Evolutionary conservation across 1,140 invertebrate species (phyloP).

Genomic region (Papilio polytes): DNA sequence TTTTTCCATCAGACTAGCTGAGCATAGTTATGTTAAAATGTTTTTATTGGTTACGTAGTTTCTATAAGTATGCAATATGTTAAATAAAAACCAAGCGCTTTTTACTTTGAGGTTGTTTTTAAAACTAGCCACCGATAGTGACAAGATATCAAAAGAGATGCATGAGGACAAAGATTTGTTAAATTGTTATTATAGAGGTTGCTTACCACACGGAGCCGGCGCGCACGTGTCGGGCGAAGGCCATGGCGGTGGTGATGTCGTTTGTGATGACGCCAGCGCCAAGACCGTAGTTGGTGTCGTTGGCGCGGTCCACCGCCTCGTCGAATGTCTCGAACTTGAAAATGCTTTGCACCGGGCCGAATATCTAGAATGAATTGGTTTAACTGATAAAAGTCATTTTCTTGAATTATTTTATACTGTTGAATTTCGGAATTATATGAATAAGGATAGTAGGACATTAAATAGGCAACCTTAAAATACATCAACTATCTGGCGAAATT

Average conservation of each 20-base stretch:
- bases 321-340: constrained; percentile 95
- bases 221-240: constrained; percentile 90
- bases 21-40: neutral
- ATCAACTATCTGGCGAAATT: too few species aligned
- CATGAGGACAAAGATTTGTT: neutral
- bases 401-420: neutral
- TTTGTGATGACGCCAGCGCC: constrained; percentile 95
- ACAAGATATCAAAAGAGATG: neutral
- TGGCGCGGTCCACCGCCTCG: constrained; percentile 95
- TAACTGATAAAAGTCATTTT: neutral
- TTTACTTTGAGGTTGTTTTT: neutral
- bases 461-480: too few species aligned
- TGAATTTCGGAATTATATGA: constrained; percentile 27
- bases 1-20: neutral
- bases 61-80: neutral
- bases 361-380: constrained; percentile 83
- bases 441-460: too few species aligned
- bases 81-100: neutral
- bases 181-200: constrained; percentile 47
- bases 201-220: constrained; percentile 95
- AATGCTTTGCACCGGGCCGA: constrained; percentile 96
- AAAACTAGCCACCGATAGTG: neutral
- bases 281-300: constrained; percentile 94
- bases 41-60: neutral
- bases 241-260: constrained; percentile 92